phyloP scores from a whole-genome alignment of 2,113 vertebrate genomes.

The Dromiciops gliroides region DNA sequence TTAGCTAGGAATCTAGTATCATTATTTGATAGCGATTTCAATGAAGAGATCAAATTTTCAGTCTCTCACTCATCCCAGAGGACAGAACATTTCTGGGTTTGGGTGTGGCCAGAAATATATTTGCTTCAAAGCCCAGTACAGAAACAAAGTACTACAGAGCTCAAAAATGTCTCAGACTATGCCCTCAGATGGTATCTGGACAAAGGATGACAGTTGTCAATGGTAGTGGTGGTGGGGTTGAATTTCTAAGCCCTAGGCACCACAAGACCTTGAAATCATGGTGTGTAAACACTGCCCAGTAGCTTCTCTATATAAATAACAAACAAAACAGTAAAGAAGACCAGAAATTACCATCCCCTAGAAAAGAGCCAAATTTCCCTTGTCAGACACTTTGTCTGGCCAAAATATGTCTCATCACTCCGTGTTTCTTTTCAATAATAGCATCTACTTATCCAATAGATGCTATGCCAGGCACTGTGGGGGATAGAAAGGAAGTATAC shows the following conservation, averaged over 20 bases:
- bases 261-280: not conserved
- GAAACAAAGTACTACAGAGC: slow-evolving; percentile 27
- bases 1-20: not conserved
- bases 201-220: not conserved
- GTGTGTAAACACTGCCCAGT: not conserved
- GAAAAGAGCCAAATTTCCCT: slow-evolving; percentile 16
- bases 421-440: not conserved
- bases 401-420: not conserved
- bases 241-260: slow-evolving; percentile 16
- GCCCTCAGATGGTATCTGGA: slow-evolving; percentile 67
- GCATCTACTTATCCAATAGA: slow-evolving; percentile 8
- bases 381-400: not conserved
- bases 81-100: slow-evolving; percentile 42
- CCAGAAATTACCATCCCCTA: not conserved
- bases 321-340: slow-evolving; percentile 33
- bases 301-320: slow-evolving; percentile 42
- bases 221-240: slow-evolving; percentile 25
- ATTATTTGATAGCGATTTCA: not conserved
- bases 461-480: not conserved
- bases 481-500: not conserved
- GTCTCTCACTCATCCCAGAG: not conserved
- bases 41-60: not conserved
- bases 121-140: not conserved
- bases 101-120: slow-evolving; percentile 66
- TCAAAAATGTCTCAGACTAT: slow-evolving; percentile 55